These are phyloP conservation scores for Hyla sarda DNA, from an alignment of 2,113 vertebrate species.

Conservation along the genomic window DNA sequence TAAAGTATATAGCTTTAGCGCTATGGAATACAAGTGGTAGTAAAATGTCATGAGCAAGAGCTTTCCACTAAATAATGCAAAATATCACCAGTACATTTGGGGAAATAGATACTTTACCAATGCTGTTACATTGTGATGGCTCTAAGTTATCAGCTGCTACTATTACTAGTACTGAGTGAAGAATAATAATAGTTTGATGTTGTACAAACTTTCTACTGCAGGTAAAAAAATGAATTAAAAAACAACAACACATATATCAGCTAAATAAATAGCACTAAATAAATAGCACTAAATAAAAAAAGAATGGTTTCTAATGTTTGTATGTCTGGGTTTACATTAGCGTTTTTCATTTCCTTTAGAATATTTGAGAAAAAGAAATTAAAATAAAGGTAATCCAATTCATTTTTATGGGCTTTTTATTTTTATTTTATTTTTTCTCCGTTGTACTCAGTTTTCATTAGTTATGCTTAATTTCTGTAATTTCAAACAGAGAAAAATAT, in stretches of 20 bases:
- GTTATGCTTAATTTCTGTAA: too few species aligned
- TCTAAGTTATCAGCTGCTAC: neutral
- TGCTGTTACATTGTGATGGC: neutral
- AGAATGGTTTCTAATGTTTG: too few species aligned
- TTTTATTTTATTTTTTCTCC: too few species aligned
- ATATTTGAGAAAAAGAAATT: too few species aligned
- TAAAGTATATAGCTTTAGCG: neutral
- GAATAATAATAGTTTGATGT: neutral
- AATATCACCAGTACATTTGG: conserved; percentile 5
- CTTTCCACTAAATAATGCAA: conserved; percentile 11
- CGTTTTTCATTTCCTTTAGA: too few species aligned
- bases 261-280: too few species aligned
- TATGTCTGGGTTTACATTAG: too few species aligned
- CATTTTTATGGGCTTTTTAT: too few species aligned
- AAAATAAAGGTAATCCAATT: too few species aligned
- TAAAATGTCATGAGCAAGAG: conserved; percentile 27
- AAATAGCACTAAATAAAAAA: too few species aligned
- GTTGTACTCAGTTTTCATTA: too few species aligned
- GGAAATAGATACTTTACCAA: conserved; percentile 12
- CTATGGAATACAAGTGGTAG: conserved; percentile 9
- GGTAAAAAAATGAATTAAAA: neutral
- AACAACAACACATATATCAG: neutral
- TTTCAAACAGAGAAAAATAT: too few species aligned
- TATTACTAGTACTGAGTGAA: neutral
- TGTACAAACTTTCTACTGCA: neutral